Evolutionary conservation across 1,140 invertebrate species (phyloP), one percentile per base, ranked within the genome.

Genomic region (Atta texana): DNA sequence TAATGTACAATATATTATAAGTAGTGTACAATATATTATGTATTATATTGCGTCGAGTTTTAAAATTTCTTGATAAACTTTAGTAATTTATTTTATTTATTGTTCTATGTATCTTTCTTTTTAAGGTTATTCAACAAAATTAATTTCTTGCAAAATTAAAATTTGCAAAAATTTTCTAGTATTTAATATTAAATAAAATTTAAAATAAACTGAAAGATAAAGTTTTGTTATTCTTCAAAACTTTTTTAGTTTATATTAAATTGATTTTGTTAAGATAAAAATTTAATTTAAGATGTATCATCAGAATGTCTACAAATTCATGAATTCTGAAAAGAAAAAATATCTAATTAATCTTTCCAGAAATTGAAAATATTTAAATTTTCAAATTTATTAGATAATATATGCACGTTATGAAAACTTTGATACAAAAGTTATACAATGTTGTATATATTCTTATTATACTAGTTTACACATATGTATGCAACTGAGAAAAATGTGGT

Each of bases 381-480:
- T 53, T 66, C 51, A 57, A 57, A 34, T 53, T 64, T 31, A 7
- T 31, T 14, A 39, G 7, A 24, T 81, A 66, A 69, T 81, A 28
- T 28, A 8, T 39, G 7, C 34, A n/a, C 10, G 12, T 76, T 57
- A 0, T 76, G 4, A 16, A 24, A 24, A 71, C 4, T 53, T 10
- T 28, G 49, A 69, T 81, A 53, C 34, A n/a, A 59, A 82, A 28
- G 18, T 49, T 82, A 72, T 24, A 53, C 31, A n/a, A 82, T 39
- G 49, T 12, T 55, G 18, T 49, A 3, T 63, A 28, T 49, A 59
- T 5, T 14, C 12, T n/a, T 31, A 18, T 71, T 14, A 44, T 12
- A 71, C 21, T 44, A 44, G 10, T 72, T 18, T 44, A 28, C 34
- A 31, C 63, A 69, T 59, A 10, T 80, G 14, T 31, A 72, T 21